Evolutionary conservation across 2,797 vertebrate species (phyloP), one percentile per base, ranked within the genome.

Genomic region (Rhyacichthys aspro): DNA sequence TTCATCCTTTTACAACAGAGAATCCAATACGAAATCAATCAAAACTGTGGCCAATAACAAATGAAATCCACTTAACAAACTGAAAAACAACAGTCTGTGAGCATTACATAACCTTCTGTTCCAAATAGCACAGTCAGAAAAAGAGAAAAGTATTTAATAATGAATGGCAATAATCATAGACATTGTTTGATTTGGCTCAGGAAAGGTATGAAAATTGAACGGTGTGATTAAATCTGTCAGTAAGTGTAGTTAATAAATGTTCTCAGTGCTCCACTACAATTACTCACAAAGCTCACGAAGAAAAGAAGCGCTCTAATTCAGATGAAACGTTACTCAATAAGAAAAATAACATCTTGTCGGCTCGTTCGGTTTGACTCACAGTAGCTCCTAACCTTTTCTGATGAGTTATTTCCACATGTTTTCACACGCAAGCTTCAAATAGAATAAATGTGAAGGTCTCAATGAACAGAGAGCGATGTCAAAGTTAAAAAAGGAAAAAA

Each of bases 271-370:
- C 23, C 23, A 28, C 23, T 6, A 14, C 39, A 12, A 41, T 14
- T 41, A 14, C 7, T 41, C 41, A 49, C 19, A 43, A 33, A n/a
- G n/a, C n/a, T n/a, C 16, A 11, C 44, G 50, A 44, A 33, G 54
- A 17, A 76, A 84, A 76, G 67, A 4, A 74, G 64, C 76, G 34
- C 14, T 43, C 16, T 6, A 0, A 34, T 34, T 67, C 34, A 60
- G 46, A 72, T 58, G 37, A 64, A 74, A 50, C 63, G 14, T 41
- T 48, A 57, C 67, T 63, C 54, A 19, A 32, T 41, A 55, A 44
- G 53, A 37, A 67, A 52, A 54, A 52, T 42, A 54, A 47, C 9
- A 43, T 15, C 41, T 1, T 10, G 17, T 33, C 50, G 44, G 11
- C 44, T 42, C 33, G 7, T 43, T 58, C 33, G 7, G 32, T 56